phyloP scores from a whole-genome alignment of 2,888 invertebrate species.

The Spodoptera picta region DNA sequence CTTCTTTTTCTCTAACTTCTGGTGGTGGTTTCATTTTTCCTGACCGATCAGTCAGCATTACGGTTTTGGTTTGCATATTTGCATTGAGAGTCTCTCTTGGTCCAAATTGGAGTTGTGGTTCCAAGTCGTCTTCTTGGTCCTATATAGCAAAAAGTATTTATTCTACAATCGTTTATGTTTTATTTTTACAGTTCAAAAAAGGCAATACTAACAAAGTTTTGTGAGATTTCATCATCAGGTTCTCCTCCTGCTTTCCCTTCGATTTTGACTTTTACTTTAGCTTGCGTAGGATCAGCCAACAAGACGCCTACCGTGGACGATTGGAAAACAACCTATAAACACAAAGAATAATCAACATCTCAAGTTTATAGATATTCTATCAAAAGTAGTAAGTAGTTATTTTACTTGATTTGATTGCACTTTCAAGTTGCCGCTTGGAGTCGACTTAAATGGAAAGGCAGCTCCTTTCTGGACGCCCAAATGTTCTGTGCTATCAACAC shows the following conservation, averaged over 20 bases:
- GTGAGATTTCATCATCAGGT: conserved; percentile 64
- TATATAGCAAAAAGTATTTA: conserved; percentile 35
- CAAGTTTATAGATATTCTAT: not conserved
- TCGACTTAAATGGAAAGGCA: conserved; percentile 90
- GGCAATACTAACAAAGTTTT: conserved; percentile 63
- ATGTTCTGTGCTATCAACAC: conserved; percentile 72
- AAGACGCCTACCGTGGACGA: conserved; percentile 91
- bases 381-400: conserved; percentile 9
- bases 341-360: conserved; percentile 4
- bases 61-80: conserved; percentile 46
- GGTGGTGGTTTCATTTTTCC: conserved; percentile 59
- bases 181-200: not conserved
- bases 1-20: conserved; percentile 65
- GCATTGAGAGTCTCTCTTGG: conserved; percentile 56
- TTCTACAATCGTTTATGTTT: not conserved
- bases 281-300: conserved; percentile 90
- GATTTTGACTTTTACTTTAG: conserved; percentile 90
- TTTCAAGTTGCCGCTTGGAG: conserved; percentile 92
- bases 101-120: conserved; percentile 67
- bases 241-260: conserved; percentile 76
- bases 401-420: conserved; percentile 91
- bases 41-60: conserved; percentile 37
- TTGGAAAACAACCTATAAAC: conserved; percentile 90
- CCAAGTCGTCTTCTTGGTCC: conserved; percentile 64
- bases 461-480: conserved; percentile 68